phyloP scores from a whole-genome alignment of 2,797 vertebrate genomes.

The Anabas testudineus region DNA sequence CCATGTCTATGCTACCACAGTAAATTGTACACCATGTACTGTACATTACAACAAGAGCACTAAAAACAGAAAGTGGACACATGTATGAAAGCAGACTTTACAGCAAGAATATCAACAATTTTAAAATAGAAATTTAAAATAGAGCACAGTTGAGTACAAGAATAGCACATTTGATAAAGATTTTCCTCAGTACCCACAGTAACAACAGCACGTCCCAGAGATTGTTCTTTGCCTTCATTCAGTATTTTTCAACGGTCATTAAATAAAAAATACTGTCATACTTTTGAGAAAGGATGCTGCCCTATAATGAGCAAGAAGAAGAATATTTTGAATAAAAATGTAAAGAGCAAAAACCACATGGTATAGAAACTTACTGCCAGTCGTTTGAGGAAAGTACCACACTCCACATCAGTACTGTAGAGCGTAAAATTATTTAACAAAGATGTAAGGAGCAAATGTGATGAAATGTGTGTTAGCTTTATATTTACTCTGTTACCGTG shows the following conservation, averaged over 20 bases:
- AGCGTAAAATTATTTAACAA: constrained; percentile 45
- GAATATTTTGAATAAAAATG: constrained; percentile 66
- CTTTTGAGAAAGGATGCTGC: constrained; percentile 66
- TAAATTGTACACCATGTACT: constrained; percentile 85
- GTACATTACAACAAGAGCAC: constrained; percentile 86
- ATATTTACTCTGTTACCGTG: constrained; percentile 39
- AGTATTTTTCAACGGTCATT: constrained; percentile 67
- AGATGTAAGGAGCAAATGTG: constrained; percentile 41
- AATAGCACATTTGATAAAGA: constrained; percentile 84
- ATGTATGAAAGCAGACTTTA: constrained; percentile 85
- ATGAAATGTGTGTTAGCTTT: constrained; percentile 48
- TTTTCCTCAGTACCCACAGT: constrained; percentile 77
- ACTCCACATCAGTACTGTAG: constrained; percentile 31
- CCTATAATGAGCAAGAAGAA: constrained; percentile 45
- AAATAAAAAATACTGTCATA: constrained; percentile 80
- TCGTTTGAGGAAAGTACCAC: constrained; percentile 55
- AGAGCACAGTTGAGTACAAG: constrained; percentile 86
- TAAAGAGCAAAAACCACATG: constrained; percentile 59
- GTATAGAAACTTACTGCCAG: constrained; percentile 61
- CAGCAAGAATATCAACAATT: constrained; percentile 85
- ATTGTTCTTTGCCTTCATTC: constrained; percentile 80
- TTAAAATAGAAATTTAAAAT: constrained; percentile 84
- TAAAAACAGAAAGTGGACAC: constrained; percentile 82
- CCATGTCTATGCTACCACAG: constrained; percentile 85
- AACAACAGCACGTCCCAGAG: constrained; percentile 69